Evolutionary conservation across 2,888 invertebrate genomes (phyloP), one percentile per base, ranked within the genome.

Genomic region (Mythimna loreyi): DNA sequence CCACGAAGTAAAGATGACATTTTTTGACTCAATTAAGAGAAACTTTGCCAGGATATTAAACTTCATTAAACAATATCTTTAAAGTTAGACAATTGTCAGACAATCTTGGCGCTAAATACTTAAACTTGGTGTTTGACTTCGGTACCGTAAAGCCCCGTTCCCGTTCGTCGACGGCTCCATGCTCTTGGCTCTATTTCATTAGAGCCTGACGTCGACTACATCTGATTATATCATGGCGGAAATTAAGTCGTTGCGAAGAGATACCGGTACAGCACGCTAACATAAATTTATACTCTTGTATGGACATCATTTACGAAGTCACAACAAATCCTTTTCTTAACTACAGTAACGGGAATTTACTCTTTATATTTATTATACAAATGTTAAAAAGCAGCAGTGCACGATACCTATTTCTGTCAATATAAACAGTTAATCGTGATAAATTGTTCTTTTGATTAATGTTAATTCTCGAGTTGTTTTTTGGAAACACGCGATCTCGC

Each of bases 371-470:
- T 72, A 77, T 62, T 80, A 53, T 40, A 62, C 60, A 72, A 77
- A 77, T 52, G 55, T 66, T 77, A 25, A 75, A 69, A 66, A 55
- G 50, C 66, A 58, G 25, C 60, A 62, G 50, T 52, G 50, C 57
- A 78, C 56, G 66, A 61, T 63, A 78, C 65, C 72, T 74, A 79
- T 80, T 74, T 80, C 70, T 65, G 69, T 78, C 71, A 82, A 71
- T 73, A 73, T 60, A 58, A 71, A 75, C 65, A 72, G 72, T 72
- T 76, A 78, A 81, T 81, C 74, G 59, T 84, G 81, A 84, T 81
- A 72, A 84, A 85, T 84, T 71, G 77, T 55, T 71, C 19, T 67
- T 72, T 78, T 79, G 74, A 75, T 78, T 78, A 81, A 83, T 75
- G 75, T 72, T 66, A 72, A 82, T 72, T 75, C 47, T 72, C 53